Conservation (phyloP, 2,113 vertebrate genomes). For the Sigmodon hispidus region DNA sequence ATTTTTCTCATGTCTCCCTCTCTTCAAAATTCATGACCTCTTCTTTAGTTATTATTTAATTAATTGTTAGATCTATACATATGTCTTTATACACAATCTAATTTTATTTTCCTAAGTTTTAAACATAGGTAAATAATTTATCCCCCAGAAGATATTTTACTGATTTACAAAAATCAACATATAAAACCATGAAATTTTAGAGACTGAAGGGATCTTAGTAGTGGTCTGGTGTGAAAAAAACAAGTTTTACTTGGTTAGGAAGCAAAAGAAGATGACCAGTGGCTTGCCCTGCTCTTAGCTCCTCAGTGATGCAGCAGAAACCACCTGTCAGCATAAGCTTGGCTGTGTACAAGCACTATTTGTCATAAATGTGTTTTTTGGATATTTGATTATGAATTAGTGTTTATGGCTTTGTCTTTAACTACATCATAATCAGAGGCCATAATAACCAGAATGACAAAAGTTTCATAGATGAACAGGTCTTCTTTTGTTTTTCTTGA, state of each 20-base stretch:
- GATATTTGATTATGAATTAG: neutral
- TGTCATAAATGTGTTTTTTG: neutral
- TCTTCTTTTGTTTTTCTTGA: neutral
- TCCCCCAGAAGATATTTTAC: neutral
- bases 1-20: neutral
- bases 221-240: neutral
- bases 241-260: neutral
- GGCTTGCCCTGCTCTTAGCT: neutral
- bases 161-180: neutral
- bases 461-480: neutral
- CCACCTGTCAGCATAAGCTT: too few relatives aligned
- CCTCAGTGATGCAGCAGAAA: accelerated
- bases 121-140: constrained; percentile 23
- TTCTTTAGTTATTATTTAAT: neutral
- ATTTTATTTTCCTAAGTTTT: neutral
- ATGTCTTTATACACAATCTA: neutral
- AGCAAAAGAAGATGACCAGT: neutral
- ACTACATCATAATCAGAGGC: neutral
- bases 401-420: neutral
- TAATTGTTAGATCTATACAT: neutral
- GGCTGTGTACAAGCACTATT: neutral
- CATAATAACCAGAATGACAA: neutral
- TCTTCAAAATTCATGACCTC: neutral
- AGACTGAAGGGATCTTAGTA: neutral
- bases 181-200: constrained; percentile 5